These are phyloP conservation scores for Porites australiensis DNA, from an alignment of 64 coral and sea anemone species.

Conservation along the genomic window DNA sequence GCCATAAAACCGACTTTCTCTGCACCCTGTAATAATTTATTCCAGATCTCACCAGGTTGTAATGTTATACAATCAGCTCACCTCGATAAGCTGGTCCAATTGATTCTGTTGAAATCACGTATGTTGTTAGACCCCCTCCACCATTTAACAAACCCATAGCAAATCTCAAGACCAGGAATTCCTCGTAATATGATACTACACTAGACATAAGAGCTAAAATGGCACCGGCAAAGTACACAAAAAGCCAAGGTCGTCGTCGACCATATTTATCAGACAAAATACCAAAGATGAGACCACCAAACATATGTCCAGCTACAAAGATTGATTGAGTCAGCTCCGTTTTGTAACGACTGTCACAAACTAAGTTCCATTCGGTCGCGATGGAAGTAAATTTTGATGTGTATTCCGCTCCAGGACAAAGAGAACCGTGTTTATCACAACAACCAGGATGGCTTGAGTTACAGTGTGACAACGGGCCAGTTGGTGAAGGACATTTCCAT, in stretches of 20 bases:
- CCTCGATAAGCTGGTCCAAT: slow-evolving; percentile 80
- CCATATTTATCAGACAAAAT: slow-evolving; percentile 78
- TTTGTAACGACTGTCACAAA: slow-evolving; percentile 77
- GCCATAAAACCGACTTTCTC: no score
- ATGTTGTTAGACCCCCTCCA: slow-evolving; percentile 56
- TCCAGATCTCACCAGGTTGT: no score
- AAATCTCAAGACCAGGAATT: slow-evolving; percentile 60
- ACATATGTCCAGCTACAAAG: slow-evolving; percentile 69
- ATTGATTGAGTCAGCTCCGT: slow-evolving; percentile 65
- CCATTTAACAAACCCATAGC: slow-evolving; percentile 58
- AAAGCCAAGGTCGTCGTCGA: slow-evolving; percentile 60
- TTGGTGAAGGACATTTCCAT: slow-evolving; percentile 51
- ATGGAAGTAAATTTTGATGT: slow-evolving; percentile 73
- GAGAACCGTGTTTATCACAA: slow-evolving; percentile 69
- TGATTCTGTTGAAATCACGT: slow-evolving; percentile 82
- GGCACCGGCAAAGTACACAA: slow-evolving; percentile 21
- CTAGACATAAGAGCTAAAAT: slow-evolving; percentile 65
- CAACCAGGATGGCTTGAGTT: neutral
- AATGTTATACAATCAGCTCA: neutral
- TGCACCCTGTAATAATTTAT: no score
- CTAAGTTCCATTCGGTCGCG: slow-evolving; percentile 79
- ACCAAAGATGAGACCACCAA: slow-evolving; percentile 74
- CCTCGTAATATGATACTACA: slow-evolving; percentile 61
- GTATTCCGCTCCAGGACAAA: slow-evolving; percentile 68
- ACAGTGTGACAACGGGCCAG: neutral